Base-by-base conservation (phyloP, 2,113 vertebrate species). In the Rhinolophus ferrumequinum region DNA sequence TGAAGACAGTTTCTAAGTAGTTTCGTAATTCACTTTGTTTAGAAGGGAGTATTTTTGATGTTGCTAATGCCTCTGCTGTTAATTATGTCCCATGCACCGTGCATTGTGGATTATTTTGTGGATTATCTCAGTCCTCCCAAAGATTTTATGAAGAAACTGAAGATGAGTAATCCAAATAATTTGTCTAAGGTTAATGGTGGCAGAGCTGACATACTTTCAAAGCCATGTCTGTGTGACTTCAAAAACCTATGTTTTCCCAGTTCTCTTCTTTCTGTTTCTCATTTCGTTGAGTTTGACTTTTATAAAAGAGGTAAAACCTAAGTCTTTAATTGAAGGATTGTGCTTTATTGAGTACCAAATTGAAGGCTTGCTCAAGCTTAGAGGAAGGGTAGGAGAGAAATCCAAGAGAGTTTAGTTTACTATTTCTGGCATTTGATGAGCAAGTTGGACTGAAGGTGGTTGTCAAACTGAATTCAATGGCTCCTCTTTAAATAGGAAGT, bases 1-100 rank as follows among this genome's bases (percentile, higher is more conserved):
- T 56, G 52, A 80, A 64, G 62, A 92, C 66, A 47, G 24, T 73
- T 79, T 82, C 62, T 95, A 86, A 76, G 35, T 92, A 75, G n/a
- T 44, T 72, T 70, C n/a, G 16, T 81, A 67, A 6, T 93, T 83
- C n/a, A 69, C 69, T 88, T 21, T 64, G 22, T 69, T 41, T 54
- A 54, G 72, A 85, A 87, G 64, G 15, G 47, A 67, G 54, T 66
- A 38, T 60, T 90, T 82, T 73, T 83, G 54, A 80, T 88, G 54
- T 62, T 93, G n/a, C 81, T 15, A 62, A 60, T 79, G 38, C 47
- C 3, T 60, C 69, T 67, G 50, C 66, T 60, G 41, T 88, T 58
- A 35, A 50, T 88, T 66, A 18, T 80, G 38, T 58, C 35, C 35
- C 30, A 6, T n/a, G 28, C n/a, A 24, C 50, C 38, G 33, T 16